A percentile compares a stretch with the other conserved stretches of the same genome.
These are phyloP conservation scores for Leptodactylus fuscus DNA, from an alignment of 2,113 vertebrate genomes.

Conservation along the genomic window DNA sequence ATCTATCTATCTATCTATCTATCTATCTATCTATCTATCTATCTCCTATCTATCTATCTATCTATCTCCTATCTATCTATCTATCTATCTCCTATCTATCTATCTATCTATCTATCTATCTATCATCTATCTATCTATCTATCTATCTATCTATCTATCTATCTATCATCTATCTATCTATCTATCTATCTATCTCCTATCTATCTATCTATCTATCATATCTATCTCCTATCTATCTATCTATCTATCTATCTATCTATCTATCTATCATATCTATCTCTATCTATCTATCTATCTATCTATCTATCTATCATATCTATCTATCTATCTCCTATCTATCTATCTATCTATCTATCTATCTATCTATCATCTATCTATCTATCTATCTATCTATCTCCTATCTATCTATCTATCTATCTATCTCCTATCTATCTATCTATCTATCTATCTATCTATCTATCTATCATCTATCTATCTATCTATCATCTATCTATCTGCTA, in stretches of 20 bases:
- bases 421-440: no score
- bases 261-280: not conserved
- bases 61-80: not conserved
- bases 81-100: not conserved
- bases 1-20: not conserved
- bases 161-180: not conserved
- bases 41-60: not conserved
- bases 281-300: no score
- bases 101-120: no score
- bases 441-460: no score
- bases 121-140: no score
- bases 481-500: no score
- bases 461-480: no score
- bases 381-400: no score
- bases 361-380: not conserved
- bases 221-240: not conserved
- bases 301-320: not conserved
- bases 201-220: not conserved
- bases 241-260: not conserved
- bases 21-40: constrained; percentile 17
- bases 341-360: no score
- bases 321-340: no score
- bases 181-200: constrained; percentile 5
- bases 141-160: constrained; percentile 17
- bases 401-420: no score